These are phyloP conservation scores for Pangasius sanitwongsei DNA, from an alignment of 2,797 vertebrate genomes.

Conservation along the genomic window DNA sequence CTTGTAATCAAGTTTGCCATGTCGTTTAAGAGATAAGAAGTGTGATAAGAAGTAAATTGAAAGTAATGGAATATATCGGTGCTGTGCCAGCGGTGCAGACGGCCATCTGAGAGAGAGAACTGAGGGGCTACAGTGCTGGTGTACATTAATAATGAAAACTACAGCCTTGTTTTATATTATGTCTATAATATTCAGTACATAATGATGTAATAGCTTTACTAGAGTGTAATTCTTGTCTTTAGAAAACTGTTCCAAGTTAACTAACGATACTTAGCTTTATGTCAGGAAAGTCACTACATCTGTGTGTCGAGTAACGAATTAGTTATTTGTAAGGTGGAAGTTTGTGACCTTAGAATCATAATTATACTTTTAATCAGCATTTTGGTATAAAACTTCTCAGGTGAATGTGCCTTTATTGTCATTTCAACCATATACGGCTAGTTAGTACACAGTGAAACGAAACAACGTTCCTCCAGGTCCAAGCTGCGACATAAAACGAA, in stretches of 20 bases:
- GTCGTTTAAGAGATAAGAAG: constrained; percentile 27
- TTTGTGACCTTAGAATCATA: not conserved
- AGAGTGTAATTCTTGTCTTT: not conserved
- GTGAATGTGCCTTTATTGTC: too few species aligned
- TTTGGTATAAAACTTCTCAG: not conserved
- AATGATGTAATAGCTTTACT: not conserved
- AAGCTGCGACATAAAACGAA: too few species aligned
- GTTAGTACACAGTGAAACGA: too few species aligned
- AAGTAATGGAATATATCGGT: constrained; percentile 43
- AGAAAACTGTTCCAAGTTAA: not conserved
- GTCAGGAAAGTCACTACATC: not conserved
- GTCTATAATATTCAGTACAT: not conserved
- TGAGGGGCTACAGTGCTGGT: not conserved
- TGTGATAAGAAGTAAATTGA: constrained; percentile 24
- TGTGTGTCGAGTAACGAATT: not conserved
- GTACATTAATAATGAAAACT: constrained; percentile 12
- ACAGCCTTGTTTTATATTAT: not conserved
- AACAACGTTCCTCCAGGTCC: too few species aligned
- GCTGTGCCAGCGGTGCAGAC: not conserved
- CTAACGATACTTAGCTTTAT: not conserved
- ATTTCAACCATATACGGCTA: too few species aligned
- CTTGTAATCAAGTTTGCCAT: constrained; percentile 43
- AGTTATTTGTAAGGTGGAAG: not conserved
- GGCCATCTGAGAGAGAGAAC: not conserved
- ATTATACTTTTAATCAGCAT: not conserved